These are phyloP conservation scores for Leucoraja ocellata DNA, from an alignment of 2,797 vertebrate species.

Conservation along the genomic window DNA sequence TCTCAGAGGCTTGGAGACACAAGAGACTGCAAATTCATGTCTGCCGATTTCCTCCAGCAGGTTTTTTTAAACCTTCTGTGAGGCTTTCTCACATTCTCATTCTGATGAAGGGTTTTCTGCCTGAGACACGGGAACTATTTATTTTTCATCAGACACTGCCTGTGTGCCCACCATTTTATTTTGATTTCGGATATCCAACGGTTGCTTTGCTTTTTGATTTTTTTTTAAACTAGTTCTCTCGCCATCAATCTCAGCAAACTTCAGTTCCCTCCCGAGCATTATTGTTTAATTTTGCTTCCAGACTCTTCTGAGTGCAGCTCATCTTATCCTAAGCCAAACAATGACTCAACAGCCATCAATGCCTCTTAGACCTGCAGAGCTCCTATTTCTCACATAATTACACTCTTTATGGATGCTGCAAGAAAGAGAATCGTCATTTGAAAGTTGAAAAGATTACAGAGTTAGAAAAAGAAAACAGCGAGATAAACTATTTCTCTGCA, in stretches of 20 bases:
- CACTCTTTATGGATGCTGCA: neutral
- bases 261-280: neutral
- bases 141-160: too few species aligned
- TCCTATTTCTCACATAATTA: neutral
- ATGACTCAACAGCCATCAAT: neutral
- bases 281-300: neutral
- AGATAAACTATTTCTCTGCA: constrained; percentile 14
- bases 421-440: neutral
- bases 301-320: neutral
- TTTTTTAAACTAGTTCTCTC: neutral
- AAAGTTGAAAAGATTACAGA: neutral
- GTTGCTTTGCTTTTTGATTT: too few species aligned
- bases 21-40: too few species aligned
- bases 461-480: neutral
- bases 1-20: neutral
- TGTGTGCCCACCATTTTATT: too few species aligned
- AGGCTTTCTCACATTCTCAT: too few species aligned
- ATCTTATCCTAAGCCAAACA: neutral
- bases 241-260: neutral
- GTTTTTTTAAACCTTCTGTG: neutral
- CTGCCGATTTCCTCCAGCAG: too few species aligned
- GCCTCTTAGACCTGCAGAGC: neutral
- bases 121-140: too few species aligned
- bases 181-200: too few species aligned
- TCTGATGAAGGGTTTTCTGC: too few species aligned